Base-by-base conservation (phyloP, 2,113 vertebrate genomes). In the Brachypodius melanocephalos region DNA sequence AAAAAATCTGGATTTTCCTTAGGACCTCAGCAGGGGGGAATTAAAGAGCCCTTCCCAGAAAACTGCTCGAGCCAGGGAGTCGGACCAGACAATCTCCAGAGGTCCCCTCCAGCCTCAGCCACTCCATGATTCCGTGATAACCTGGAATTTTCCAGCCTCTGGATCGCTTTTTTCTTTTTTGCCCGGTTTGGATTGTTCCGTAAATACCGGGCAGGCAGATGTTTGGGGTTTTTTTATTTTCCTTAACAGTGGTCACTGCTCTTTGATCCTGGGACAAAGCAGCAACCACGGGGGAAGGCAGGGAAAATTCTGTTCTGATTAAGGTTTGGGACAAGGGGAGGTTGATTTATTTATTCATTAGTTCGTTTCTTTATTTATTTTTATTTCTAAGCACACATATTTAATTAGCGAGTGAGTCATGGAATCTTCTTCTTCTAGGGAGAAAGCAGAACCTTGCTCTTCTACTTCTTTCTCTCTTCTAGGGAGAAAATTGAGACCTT, bases 221-320 rank as follows among this genome's bases (percentile, higher is more conserved):
- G 67, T 85, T 66, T n/a, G 52, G 68, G 38, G 28, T 48, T 48
- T 2, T 80, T 80, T 91, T 63, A 20, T 55, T 87, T 81, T 32
- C 48, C 65, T 10, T 57, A 32, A 26, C 6, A 24, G 68, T 11
- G 38, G 34, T 17, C n/a, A 14, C 43, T 15, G 20, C 1, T 20
- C 82, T 94, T 94, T 96, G 85, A 94, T 96, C 59, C 72, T 63
- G 72, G 59, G 89, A 79, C 55, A 85, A 90, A 51, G 3, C 62
- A 88, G 63, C 83, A 93, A 85, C 57, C 71, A n/a, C 46, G 17
- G 75, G 75, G 76, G 48, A 52, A 36, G 17, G 20, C 15, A 48
- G 51, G 25, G 72, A 85, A 89, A 94, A 20, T 4, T 25, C 15
- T 48, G 54, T 90, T 82, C 57, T 49, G 7, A 66, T 88, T 54